phyloP scores from a whole-genome alignment of 2,888 invertebrate species.

The Phanerotoma sp. region DNA sequence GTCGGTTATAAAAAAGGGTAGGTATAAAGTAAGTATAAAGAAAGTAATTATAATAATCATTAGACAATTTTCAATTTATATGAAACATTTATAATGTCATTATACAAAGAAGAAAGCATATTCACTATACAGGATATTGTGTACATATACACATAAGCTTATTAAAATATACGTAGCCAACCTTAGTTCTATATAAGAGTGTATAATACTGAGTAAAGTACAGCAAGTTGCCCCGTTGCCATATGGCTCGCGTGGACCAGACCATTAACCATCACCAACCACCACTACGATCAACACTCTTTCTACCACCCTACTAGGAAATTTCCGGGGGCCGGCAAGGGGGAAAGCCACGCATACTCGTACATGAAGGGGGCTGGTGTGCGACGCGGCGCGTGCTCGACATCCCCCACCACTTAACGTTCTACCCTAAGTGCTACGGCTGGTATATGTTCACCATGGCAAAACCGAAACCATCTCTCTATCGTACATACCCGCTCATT shows the following conservation, averaged over 20 bases:
- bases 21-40: too few species aligned
- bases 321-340: slow-evolving; percentile 10
- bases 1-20: too few species aligned
- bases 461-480: slow-evolving; percentile 49
- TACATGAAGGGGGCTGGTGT: slow-evolving; percentile 36
- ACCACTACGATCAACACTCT: neutral
- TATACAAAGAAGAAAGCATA: too few species aligned
- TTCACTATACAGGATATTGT: too few species aligned
- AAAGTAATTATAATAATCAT: too few species aligned
- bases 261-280: slow-evolving; percentile 21
- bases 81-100: too few species aligned
- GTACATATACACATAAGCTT: too few species aligned
- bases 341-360: neutral
- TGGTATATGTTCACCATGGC: slow-evolving; percentile 27
- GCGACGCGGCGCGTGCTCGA: slow-evolving; percentile 55
- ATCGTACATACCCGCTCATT: slow-evolving; percentile 46
- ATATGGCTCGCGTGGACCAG: slow-evolving; percentile 33
- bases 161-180: too few species aligned
- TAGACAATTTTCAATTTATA: too few species aligned
- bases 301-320: slow-evolving; percentile 1
- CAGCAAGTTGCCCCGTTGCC: slow-evolving; percentile 29
- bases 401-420: slow-evolving; percentile 43
- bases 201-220: slow-evolving; percentile 13
- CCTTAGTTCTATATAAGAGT: slow-evolving; percentile 6
- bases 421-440: slow-evolving; percentile 39